Evolutionary conservation across 2,797 vertebrate species (phyloP), one percentile per base, ranked within the genome.

Genomic region (Acestrorhynchus altus): DNA sequence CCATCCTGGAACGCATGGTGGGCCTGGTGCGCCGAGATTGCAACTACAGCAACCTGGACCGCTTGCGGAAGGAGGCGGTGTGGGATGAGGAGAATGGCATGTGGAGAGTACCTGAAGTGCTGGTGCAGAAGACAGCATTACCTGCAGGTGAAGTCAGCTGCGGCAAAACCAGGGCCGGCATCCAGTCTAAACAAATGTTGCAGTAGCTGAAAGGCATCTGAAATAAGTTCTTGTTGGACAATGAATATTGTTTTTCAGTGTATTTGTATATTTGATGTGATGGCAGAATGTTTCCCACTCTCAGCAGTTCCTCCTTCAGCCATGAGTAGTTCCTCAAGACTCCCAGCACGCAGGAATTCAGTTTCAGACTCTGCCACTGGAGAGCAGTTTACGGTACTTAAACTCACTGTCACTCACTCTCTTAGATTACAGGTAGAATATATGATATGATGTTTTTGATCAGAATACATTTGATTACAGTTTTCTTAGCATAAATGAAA

Each of bases 1-100:
- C 95, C 85, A 91, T 98, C 28, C 89, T 98, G 83, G 94, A 95
- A 60, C 94, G 92, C 57, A 92, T 94, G 90, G 94, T 92, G 84
- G 88, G 91, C 0, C 93, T 98, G 0, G 82, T 98, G 77, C 89
- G 91, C 18, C 80, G 92, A 0, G 94, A 97, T 90, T 96, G 96
- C 83, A 98, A 95, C 93, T 97, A 96, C 87, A 96, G 94, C 92
- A 97, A 93, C 85, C 85, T 95, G 81, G 95, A 96, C 73, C 94
- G 89, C 44, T 85, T 96, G 72, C 88, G 89, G 79, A 86, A 72
- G 0, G 93, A 97, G 68, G 92, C 94, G 0, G 31, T 85, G 47
- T 97, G 97, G 96, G 96, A 97, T 0, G 95, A 97, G 82, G 96
- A 98, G 11, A 88, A 60, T 0, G 68, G 90, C 75, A 79, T 89